Evolutionary conservation across 2,113 vertebrate genomes (phyloP), one percentile per base, ranked within the genome.

Genomic region (Sphaerodactylus townsendi): DNA sequence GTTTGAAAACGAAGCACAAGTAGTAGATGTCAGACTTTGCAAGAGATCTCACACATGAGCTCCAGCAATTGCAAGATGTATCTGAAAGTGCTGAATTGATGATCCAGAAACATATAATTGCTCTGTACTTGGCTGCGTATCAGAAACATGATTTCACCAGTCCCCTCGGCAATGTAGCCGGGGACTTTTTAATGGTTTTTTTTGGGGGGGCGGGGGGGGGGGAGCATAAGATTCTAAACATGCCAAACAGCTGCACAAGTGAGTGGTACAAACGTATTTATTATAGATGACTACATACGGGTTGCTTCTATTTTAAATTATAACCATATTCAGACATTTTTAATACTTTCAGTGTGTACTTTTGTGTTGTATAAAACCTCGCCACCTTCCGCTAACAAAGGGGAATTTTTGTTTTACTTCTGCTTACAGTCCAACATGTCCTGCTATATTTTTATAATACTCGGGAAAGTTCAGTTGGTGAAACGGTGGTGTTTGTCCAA

Each of bases 231-330:
- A 19, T 83, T 86, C 48, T 85, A 83, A 91, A 48, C 46, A 81
- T 78, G 83, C 87, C 79, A 86, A 69, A 68, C 37, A 59, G 21
- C 84, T 70, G 81, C 81, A 79, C 92, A 91, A 82, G 79, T 79
- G 65, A 50, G n/a, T 72, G 44, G 4, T 39, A 72, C 41, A 82
- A 90, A 91, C 86, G 88, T 77, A 64, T 82, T 92, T 90, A 93
- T 92, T 93, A 48, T 92, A 75, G 91, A 90, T 85, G 77, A 75
- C 79, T 88, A 56, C 89, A 90, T 93, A 89, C 77, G 81, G 90
- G 92, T 94, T 92, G 74, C 84, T 87, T 87, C 90, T 88, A 46
- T 2, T 88, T 92, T 64, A 84, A 93, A 83, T 70, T 46, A 74
- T 86, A 71, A 84, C 14, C 87, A 89, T 56, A 89, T 90, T 84